These are phyloP conservation scores for Anthoptus insignis DNA, from an alignment of 2,888 invertebrate genomes.

Conservation along the genomic window DNA sequence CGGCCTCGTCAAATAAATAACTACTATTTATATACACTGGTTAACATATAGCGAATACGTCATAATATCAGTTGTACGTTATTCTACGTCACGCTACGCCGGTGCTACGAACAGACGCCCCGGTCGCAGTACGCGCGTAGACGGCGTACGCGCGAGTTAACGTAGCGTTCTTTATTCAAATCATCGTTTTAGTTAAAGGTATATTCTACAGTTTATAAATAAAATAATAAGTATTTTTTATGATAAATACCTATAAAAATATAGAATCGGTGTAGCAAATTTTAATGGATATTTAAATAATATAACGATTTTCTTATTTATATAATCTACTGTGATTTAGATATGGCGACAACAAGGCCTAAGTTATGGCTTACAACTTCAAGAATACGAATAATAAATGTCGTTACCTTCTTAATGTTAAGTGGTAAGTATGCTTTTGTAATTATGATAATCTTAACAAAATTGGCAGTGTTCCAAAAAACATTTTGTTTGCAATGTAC, in stretches of 20 bases:
- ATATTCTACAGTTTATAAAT: neutral
- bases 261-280: slow-evolving; percentile 4
- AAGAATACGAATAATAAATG: slow-evolving; percentile 57
- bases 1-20: slow-evolving; percentile 27
- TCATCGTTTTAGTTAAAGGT: slow-evolving; percentile 20
- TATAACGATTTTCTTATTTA: slow-evolving; percentile 1
- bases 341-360: slow-evolving; percentile 57
- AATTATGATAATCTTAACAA: no score
- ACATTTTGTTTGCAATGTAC: no score
- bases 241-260: neutral
- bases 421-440: slow-evolving; percentile 69
- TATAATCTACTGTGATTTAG: slow-evolving; percentile 54
- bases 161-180: slow-evolving; percentile 12
- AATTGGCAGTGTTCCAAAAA: no score
- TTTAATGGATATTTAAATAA: neutral
- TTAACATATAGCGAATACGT: slow-evolving; percentile 39
- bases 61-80: slow-evolving; percentile 36
- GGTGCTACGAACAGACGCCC: slow-evolving; percentile 47
- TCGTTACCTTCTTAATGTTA: slow-evolving; percentile 70
- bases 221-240: neutral
- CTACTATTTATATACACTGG: slow-evolving; percentile 16
- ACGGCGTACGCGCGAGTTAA: slow-evolving; percentile 37
- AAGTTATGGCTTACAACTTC: slow-evolving; percentile 57
- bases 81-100: slow-evolving; percentile 55
- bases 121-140: slow-evolving; percentile 52